These are phyloP conservation scores for Hippoglossus hippoglossus DNA, from an alignment of 2,797 vertebrate species.

Conservation along the genomic window DNA sequence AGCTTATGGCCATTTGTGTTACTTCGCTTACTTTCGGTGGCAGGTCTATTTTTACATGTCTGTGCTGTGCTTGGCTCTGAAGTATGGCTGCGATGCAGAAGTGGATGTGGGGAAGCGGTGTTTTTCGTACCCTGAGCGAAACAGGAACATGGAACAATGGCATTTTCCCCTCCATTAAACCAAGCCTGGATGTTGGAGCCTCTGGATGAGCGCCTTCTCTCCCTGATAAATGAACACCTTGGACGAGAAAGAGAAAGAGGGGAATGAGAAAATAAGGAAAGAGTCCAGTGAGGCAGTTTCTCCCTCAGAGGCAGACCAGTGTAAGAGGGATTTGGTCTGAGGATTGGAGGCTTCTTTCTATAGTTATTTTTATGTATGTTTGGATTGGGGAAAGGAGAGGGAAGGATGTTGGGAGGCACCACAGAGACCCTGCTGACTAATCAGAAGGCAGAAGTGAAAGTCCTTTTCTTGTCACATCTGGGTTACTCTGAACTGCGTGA, in stretches of 20 bases:
- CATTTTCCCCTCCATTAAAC: slow-evolving; percentile 77
- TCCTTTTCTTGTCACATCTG: slow-evolving; percentile 77
- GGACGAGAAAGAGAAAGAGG: slow-evolving; percentile 41
- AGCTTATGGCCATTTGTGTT: slow-evolving; percentile 63
- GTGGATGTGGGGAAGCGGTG: slow-evolving; percentile 49
- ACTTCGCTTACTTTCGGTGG: slow-evolving; percentile 58
- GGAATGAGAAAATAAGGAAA: slow-evolving; percentile 44
- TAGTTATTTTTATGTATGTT: slow-evolving; percentile 63
- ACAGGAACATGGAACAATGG: slow-evolving; percentile 80
- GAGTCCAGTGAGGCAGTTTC: slow-evolving; percentile 48
- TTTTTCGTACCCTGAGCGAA: slow-evolving; percentile 69
- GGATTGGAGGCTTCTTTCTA: slow-evolving; percentile 72
- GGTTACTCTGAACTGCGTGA: slow-evolving; percentile 73
- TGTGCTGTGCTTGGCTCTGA: slow-evolving; percentile 69
- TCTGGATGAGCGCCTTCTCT: slow-evolving; percentile 58
- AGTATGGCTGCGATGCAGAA: slow-evolving; percentile 60
- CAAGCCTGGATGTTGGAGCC: slow-evolving; percentile 42
- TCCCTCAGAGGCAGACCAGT: slow-evolving; percentile 51
- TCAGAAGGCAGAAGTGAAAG: slow-evolving; percentile 78
- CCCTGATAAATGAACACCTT: slow-evolving; percentile 61
- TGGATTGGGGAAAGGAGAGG: slow-evolving; percentile 52
- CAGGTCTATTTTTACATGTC: slow-evolving; percentile 73
- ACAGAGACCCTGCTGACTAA: slow-evolving; percentile 78
- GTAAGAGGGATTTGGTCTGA: slow-evolving; percentile 73
- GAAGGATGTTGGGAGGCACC: slow-evolving; percentile 58